Conservation (phyloP, 2,888 invertebrate species). For the Mythimna vitellina region DNA sequence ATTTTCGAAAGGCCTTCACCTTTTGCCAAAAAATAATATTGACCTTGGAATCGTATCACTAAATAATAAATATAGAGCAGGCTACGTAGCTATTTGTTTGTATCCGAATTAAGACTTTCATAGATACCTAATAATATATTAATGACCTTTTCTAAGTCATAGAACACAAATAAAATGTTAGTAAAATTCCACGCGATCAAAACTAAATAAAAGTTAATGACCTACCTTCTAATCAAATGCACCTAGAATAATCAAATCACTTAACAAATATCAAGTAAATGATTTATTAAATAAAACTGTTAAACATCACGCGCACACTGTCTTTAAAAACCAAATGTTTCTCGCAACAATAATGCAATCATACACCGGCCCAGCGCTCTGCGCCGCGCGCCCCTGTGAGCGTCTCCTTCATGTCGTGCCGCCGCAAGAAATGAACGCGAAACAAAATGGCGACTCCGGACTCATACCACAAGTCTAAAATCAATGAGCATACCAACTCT, state of each 20-base stretch:
- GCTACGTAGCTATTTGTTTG: background rate
- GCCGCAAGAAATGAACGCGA: conserved; percentile 64
- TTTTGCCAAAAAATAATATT: background rate
- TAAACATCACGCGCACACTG: conserved; percentile 42
- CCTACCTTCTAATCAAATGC: conserved; percentile 61
- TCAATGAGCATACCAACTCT: conserved; percentile 35
- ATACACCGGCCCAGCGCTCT: conserved; percentile 18
- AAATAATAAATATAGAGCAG: background rate
- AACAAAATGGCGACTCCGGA: conserved; percentile 75
- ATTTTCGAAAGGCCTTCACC: background rate
- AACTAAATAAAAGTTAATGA: conserved; percentile 39
- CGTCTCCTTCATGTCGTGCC: conserved; percentile 65
- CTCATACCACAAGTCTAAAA: conserved; percentile 10
- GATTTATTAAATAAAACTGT: conserved; percentile 28
- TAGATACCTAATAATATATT: background rate
- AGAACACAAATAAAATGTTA: background rate
- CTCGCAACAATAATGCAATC: conserved; percentile 37
- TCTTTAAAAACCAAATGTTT: conserved; percentile 18
- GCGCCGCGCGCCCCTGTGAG: conserved; percentile 30
- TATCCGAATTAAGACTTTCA: background rate
- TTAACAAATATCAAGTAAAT: conserved; percentile 19
- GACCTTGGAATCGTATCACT: background rate
- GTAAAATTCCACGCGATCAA: conserved; percentile 22
- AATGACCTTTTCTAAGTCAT: background rate
- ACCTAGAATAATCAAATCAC: conserved; percentile 54